These are phyloP conservation scores for Cacatua alba DNA, from an alignment of 2,113 vertebrate species.

Conservation along the genomic window DNA sequence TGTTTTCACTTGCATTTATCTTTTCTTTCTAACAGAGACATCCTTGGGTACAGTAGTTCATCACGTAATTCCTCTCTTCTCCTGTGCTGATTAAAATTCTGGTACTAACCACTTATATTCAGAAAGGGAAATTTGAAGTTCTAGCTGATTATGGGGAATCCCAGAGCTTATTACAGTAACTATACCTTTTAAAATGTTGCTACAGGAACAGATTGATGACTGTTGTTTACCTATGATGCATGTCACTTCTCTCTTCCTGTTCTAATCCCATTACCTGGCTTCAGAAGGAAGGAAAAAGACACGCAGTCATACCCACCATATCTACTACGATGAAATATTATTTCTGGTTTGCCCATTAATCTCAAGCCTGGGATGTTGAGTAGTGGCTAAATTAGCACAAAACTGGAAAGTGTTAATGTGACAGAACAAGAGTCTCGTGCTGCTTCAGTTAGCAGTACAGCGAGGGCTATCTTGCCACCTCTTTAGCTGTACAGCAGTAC, in stretches of 20 bases:
- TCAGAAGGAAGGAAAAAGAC: constrained; percentile 30
- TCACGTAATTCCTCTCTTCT: constrained; percentile 6
- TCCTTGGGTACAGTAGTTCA: neutral
- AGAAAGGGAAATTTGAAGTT: constrained; percentile 45
- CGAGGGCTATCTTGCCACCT: neutral
- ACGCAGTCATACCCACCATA: neutral
- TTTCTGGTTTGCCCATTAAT: neutral
- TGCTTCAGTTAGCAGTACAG: neutral
- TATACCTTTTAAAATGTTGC: neutral
- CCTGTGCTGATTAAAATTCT: constrained; percentile 42
- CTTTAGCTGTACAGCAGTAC: neutral
- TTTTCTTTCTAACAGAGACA: constrained; percentile 3
- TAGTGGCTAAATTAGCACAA: neutral
- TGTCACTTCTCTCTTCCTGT: constrained; percentile 31
- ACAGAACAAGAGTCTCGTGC: neutral
- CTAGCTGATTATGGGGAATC: constrained; percentile 29
- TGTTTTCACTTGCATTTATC: constrained; percentile 7
- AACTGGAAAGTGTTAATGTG: neutral
- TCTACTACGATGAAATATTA: neutral
- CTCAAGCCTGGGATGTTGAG: neutral
- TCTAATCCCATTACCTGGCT: constrained; percentile 1
- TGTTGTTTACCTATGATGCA: constrained; percentile 38
- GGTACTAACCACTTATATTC: neutral
- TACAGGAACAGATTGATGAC: constrained; percentile 42
- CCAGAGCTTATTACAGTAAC: neutral